Evolutionary conservation across 2,113 vertebrate species (phyloP), one percentile per base, ranked within the genome.

Genomic region (Romanogobio albipinnatus): DNA sequence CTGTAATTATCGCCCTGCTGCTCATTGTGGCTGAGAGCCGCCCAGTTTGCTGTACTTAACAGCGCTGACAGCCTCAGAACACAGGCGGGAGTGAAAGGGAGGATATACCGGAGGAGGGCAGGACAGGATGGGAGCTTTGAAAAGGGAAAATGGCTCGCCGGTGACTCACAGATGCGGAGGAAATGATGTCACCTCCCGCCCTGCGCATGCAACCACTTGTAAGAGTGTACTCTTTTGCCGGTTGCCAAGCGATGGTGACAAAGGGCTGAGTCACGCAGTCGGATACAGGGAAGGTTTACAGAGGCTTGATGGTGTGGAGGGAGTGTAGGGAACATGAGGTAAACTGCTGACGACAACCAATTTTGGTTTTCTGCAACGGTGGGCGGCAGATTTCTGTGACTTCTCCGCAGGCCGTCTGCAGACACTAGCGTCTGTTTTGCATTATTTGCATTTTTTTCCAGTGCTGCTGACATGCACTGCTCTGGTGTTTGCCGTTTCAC

Each of bases 191-290:
- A 90, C 66, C 73, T 33, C 82, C 33, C 75, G 79, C 80, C 85
- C 84, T n/a, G 74, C 84, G 22, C 59, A 80, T 47, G 77, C 43
- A 80, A 80, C 84, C 85, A 62, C 88, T 78, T 64, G 26, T 66
- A 76, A 56, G 85, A 87, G 82, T 77, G 88, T 88, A 88, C 90
- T 91, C 87, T 89, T 88, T 90, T 89, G 29, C 77, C 84, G 88
- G 93, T 94, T 92, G 90, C 93, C 86, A 92, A 92, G 92, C 86
- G 77, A 91, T 90, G 51, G 80, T 94, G 92, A 93, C 91, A 84
- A 87, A 90, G 26, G 82, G n/a, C 81, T 91, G 91, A 94, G 90
- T 93, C 92, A 93, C 61, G 24, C 43, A 73, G 66, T 22, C n/a
- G 82, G 74, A 85, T n/a, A 5, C 58, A 36, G 83, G 84, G 84